These are phyloP conservation scores for Amazona guildingii DNA, from an alignment of 2,113 vertebrate genomes.

Conservation along the genomic window DNA sequence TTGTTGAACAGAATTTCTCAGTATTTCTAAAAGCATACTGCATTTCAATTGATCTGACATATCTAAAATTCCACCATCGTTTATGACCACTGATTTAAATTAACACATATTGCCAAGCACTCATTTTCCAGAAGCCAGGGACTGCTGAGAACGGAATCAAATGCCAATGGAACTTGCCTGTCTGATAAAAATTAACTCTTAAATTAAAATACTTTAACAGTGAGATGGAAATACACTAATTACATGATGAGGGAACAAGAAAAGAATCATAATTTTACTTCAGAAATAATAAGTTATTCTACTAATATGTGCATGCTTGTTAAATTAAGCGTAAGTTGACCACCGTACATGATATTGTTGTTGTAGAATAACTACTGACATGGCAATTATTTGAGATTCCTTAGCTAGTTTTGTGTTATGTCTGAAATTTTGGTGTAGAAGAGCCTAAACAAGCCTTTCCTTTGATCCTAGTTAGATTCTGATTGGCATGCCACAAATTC, in stretches of 20 bases:
- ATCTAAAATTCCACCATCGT: constrained; percentile 41
- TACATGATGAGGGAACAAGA: background rate
- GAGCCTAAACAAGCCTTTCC: rapidly evolving
- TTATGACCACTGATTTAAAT: constrained; percentile 24
- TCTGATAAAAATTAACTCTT: background rate
- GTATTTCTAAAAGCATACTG: constrained; percentile 7
- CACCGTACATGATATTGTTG: background rate
- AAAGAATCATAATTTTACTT: background rate
- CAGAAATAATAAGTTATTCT: background rate
- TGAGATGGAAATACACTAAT: background rate
- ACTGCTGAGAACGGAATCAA: background rate
- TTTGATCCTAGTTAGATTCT: background rate
- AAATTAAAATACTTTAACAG: background rate
- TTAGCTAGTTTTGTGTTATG: background rate
- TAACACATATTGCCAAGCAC: constrained; percentile 11
- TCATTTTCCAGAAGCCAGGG: constrained; percentile 2
- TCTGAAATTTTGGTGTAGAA: background rate
- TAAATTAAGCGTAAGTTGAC: background rate
- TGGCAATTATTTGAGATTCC: background rate
- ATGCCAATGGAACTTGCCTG: background rate
- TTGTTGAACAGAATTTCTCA: constrained; percentile 59
- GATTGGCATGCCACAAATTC: background rate
- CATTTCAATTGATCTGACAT: background rate
- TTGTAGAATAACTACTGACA: background rate
- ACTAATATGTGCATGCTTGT: background rate